Percentiles rank a stretch among this genome's conserved stretches.
phyloP scores from a whole-genome alignment of 1,140 invertebrate genomes.

The Probaryconus sp. region DNA sequence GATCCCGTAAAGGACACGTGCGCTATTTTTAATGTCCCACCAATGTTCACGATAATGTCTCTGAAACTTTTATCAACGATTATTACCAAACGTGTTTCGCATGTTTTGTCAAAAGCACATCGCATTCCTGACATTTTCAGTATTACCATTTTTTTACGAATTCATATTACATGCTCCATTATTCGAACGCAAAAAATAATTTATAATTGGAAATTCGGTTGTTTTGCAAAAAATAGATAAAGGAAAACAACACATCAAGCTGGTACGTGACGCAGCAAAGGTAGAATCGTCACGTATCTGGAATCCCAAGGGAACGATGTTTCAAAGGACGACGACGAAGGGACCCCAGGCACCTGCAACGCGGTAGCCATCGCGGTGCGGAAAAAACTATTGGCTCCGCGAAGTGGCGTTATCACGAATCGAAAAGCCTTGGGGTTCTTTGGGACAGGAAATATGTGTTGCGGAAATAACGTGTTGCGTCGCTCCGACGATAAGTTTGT shows the following conservation, averaged over 20 bases:
- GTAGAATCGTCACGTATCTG: conserved; percentile 70
- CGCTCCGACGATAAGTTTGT: conserved; percentile 75
- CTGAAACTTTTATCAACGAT: conserved; percentile 78
- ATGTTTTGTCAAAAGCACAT: too few species aligned
- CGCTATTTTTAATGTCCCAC: conserved; percentile 76
- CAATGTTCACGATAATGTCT: conserved; percentile 76
- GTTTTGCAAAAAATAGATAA: conserved; percentile 36
- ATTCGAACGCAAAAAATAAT: too few species aligned
- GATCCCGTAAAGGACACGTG: conserved; percentile 75
- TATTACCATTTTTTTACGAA: too few species aligned
- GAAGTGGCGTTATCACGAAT: conserved; percentile 53
- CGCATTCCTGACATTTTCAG: too few species aligned
- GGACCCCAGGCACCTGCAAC: conserved; percentile 70
- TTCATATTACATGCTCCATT: too few species aligned
- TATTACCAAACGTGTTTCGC: conserved; percentile 75
- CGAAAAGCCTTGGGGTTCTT: conserved; percentile 61
- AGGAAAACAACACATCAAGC: conserved; percentile 46
- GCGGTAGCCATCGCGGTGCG: conserved; percentile 47
- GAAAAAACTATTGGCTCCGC: conserved; percentile 58
- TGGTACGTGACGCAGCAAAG: conserved; percentile 66
- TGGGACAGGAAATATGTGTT: conserved; percentile 64
- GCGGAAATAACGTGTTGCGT: conserved; percentile 57
- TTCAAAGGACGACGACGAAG: conserved; percentile 76
- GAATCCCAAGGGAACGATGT: conserved; percentile 75
- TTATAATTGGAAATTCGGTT: too few species aligned